Evolutionary conservation across 2,888 invertebrate genomes (phyloP), one percentile per base, ranked within the genome.

Genomic region (Lasioglossum malachurum): DNA sequence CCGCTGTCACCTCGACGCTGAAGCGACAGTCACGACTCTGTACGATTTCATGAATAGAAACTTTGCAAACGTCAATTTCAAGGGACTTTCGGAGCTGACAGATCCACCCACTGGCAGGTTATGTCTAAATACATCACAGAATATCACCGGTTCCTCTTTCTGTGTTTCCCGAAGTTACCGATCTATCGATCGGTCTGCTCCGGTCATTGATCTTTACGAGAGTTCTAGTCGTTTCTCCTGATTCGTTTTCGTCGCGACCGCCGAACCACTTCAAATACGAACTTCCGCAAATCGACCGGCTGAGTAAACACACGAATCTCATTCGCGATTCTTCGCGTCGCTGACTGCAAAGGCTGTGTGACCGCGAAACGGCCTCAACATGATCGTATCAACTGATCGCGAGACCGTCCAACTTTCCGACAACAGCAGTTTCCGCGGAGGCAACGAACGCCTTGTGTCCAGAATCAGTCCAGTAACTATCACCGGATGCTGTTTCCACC

Each of bases 341-440:
- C 4, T 5, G 23, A 46, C n/a, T 5, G 71, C 49, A 23, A 81
- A 69, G 10, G 73, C n/a, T 31, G 53, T 41, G 44, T 75, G 84
- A 78, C 77, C 82, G 84, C 83, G 83, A 75, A 78, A 84, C 60
- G n/a, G 16, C n/a, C 71, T 31, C 75, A 75, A 72, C 27, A 60
- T 31, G 72, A 83, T 74, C 78, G 82, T 78, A 75, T 23, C 71
- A 71, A 71, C 49, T 71, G 60, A 72, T 75, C 83, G 84, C 75
- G 83, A 60, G 60, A 53, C 38, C 60, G 49, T 46, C 57, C 78
- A 84, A 83, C 75, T 75, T 78, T 46, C 78, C 44, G 75, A 75
- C 83, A 82, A 84, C 71, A 78, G 46, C 16, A 7, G 57, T n/a
- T 60, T 44, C 8, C 23, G 12, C 16, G 31, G 23, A 71, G 75